These are phyloP conservation scores for Rhodeus uyekii DNA, from an alignment of 2,797 vertebrate species.

Conservation along the genomic window DNA sequence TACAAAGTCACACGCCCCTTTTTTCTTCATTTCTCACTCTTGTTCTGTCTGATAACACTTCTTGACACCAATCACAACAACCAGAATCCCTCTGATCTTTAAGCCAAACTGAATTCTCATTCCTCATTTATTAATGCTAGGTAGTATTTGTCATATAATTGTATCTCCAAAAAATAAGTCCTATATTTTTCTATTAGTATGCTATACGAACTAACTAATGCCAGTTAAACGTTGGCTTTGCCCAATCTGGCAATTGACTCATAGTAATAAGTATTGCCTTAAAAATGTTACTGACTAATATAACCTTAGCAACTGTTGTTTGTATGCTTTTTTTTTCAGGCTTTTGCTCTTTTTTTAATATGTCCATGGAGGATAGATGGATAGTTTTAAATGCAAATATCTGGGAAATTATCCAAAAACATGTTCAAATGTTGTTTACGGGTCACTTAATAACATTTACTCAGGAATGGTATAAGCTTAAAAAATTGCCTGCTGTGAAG, in stretches of 20 bases:
- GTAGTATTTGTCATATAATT: neutral
- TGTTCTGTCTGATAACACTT: neutral
- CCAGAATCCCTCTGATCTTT: neutral
- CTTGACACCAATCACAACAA: neutral
- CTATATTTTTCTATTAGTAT: neutral
- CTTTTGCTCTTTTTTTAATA: neutral
- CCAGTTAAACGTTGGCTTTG: neutral
- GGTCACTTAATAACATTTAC: neutral
- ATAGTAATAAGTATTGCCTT: neutral
- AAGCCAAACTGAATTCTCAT: neutral
- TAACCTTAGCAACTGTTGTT: neutral
- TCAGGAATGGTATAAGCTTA: neutral
- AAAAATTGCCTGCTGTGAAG: neutral
- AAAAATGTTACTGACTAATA: slow-evolving; percentile 7
- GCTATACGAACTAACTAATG: neutral
- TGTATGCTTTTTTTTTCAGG: slow-evolving; percentile 1
- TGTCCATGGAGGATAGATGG: neutral
- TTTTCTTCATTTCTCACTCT: neutral
- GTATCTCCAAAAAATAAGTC: neutral
- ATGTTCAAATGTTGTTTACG: neutral
- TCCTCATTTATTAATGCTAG: neutral
- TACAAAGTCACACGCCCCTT: slow-evolving; percentile 19
- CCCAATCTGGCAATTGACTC: neutral
- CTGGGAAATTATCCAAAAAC: slow-evolving; percentile 19
- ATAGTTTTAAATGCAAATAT: neutral